Conservation (phyloP, 2,113 vertebrate species). For the Psilopogon haemacephalus region DNA sequence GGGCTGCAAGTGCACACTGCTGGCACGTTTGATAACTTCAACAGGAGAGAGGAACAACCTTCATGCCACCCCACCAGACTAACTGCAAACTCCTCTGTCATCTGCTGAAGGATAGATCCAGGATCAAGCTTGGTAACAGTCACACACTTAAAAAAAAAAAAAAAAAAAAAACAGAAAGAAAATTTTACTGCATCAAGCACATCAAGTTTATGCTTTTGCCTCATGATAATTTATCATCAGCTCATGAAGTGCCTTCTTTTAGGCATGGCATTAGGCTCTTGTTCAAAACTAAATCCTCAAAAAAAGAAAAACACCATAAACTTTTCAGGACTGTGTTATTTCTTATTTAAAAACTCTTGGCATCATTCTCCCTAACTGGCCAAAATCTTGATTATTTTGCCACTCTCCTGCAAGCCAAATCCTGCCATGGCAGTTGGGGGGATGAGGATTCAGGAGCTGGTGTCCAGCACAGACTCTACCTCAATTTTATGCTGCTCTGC, state of each 20-base stretch:
- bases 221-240: neutral
- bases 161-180: neutral
- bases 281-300: constrained; percentile 16
- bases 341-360: neutral
- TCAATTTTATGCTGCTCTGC: neutral
- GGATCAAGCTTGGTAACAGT: neutral
- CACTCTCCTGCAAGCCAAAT: neutral
- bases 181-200: neutral
- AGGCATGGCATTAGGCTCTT: neutral
- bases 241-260: neutral
- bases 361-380: neutral
- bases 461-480: neutral
- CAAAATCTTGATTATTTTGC: neutral
- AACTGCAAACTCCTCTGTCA: neutral
- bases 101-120: neutral
- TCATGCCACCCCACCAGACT: neutral
- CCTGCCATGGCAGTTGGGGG: neutral
- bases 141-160: neutral
- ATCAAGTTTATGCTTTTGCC: neutral
- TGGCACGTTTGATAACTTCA: neutral
- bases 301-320: neutral
- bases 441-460: neutral
- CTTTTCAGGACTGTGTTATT: neutral
- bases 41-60: neutral
- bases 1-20: no score